These are phyloP conservation scores for Petrocephalus sullivani DNA, from an alignment of 2,797 vertebrate species.

Conservation along the genomic window DNA sequence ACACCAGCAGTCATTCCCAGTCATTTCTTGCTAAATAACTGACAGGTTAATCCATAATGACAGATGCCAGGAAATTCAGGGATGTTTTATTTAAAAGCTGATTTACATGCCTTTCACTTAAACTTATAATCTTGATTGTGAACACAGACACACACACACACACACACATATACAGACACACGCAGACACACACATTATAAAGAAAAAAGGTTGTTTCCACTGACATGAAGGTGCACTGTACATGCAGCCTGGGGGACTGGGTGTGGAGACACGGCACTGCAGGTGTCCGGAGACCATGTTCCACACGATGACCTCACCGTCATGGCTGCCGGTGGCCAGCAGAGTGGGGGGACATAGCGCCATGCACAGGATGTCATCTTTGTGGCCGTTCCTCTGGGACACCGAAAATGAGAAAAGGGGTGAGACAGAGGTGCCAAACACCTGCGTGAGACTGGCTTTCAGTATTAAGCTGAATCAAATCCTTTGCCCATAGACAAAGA, in stretches of 20 bases:
- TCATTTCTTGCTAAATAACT: neutral
- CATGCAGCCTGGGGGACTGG: constrained; percentile 27
- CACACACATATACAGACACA: neutral
- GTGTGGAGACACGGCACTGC: constrained; percentile 50
- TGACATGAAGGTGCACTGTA: constrained; percentile 45
- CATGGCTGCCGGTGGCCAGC: constrained; percentile 61
- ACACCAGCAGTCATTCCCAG: neutral
- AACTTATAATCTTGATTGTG: neutral
- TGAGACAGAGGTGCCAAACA: neutral
- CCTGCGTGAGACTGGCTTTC: neutral
- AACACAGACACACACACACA: neutral
- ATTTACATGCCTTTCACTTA: neutral
- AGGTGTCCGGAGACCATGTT: constrained; percentile 60
- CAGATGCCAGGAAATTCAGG: neutral
- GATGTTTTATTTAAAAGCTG: neutral
- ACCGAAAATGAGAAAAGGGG: neutral
- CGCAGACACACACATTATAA: neutral
- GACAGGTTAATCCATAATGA: neutral
- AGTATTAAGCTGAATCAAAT: neutral
- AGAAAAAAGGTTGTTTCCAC: neutral
- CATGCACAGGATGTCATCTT: constrained; percentile 61
- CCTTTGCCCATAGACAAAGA: neutral
- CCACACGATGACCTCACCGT: constrained; percentile 69
- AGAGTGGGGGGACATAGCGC: constrained; percentile 62
- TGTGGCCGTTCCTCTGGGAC: constrained; percentile 53